These are phyloP conservation scores for Clarias laeviceps DNA, from an alignment of 2,797 vertebrate genomes.

Conservation along the genomic window DNA sequence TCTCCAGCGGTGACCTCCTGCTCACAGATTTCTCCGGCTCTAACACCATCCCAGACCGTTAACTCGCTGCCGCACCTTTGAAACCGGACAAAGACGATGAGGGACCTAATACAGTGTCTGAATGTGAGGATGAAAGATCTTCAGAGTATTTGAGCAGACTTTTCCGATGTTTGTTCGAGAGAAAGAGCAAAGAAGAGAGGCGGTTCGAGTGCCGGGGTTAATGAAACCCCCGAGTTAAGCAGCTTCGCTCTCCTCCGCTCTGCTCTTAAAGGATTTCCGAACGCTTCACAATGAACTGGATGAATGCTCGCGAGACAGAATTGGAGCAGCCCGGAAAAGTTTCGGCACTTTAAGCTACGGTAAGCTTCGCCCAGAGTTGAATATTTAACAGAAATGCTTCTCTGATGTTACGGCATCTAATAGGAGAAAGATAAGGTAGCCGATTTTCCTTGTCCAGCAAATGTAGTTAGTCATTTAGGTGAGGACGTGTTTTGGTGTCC, in stretches of 20 bases:
- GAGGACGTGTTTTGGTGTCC: background rate
- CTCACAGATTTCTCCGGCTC: constrained; percentile 90
- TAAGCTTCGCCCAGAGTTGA: constrained; percentile 47
- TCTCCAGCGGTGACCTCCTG: constrained; percentile 14
- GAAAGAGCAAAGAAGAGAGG: constrained; percentile 34
- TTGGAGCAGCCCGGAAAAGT: constrained; percentile 76
- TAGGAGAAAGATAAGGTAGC: background rate
- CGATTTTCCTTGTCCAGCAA: constrained; percentile 9
- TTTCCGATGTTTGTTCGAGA: background rate
- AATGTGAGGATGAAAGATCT: background rate
- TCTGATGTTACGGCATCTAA: constrained; percentile 14
- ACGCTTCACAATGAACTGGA: constrained; percentile 38
- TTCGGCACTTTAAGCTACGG: constrained; percentile 68
- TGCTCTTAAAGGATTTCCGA: constrained; percentile 53
- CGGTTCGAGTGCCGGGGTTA: constrained; percentile 21
- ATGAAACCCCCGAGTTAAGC: constrained; percentile 35
- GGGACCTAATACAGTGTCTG: constrained; percentile 68
- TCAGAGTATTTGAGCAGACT: background rate
- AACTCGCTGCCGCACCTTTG: constrained; percentile 91
- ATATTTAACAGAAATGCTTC: constrained; percentile 47
- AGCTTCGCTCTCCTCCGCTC: constrained; percentile 36
- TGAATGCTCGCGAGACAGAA: constrained; percentile 68
- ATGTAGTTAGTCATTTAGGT: background rate
- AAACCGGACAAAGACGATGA: constrained; percentile 68
- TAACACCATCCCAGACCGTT: constrained; percentile 93